Evolutionary conservation across 2,797 vertebrate genomes (phyloP), one percentile per base, ranked within the genome.

Genomic region (Vireo griseus): DNA sequence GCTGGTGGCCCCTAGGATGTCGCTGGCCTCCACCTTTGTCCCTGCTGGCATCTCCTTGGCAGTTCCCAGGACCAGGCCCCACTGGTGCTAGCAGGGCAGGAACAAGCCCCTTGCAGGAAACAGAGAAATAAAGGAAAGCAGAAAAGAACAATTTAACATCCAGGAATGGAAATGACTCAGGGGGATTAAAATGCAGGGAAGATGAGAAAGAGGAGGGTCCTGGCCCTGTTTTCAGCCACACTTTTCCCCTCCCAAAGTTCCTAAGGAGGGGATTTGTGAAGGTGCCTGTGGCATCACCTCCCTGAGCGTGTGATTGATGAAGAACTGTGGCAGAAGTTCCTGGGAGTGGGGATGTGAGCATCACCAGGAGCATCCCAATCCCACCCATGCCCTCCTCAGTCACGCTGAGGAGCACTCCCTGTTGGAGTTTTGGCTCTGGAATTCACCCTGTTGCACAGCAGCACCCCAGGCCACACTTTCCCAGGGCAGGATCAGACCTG

Each of bases 131-230:
- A 94, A 90, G 57, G 68, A 69, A 73, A 86, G 44, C 47, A 54
- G 44, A 42, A 50, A 63, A 90, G 58, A 75, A 84, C 73, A 86
- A 90, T 71, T 93, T 88, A 86, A 92, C 73, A 91, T 84, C 82
- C 94, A 92, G 90, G 94, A 95, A 90, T 91, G 73, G 75, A 94
- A 94, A 92, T 90, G 7, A 92, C 66, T 94, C 65, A 67, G 22
- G 28, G 31, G 5, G 28, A 6, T 77, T 86, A 54, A 95, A 94
- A 84, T 1, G 13, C 57, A 21, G 39, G 65, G 54, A 14, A 33
- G 40, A 48, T 25, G 59, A 81, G 58, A 54, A 89, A 74, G 61
- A 65, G 48, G 14, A 91, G 54, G 35, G 59, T 65, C 55, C 22
- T 13, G 5, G 55, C 35, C 29, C 24, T 25, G 12, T 11, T 59